These are phyloP conservation scores for Psittacula derbiana DNA, from an alignment of 2,797 vertebrate species.

Conservation along the genomic window DNA sequence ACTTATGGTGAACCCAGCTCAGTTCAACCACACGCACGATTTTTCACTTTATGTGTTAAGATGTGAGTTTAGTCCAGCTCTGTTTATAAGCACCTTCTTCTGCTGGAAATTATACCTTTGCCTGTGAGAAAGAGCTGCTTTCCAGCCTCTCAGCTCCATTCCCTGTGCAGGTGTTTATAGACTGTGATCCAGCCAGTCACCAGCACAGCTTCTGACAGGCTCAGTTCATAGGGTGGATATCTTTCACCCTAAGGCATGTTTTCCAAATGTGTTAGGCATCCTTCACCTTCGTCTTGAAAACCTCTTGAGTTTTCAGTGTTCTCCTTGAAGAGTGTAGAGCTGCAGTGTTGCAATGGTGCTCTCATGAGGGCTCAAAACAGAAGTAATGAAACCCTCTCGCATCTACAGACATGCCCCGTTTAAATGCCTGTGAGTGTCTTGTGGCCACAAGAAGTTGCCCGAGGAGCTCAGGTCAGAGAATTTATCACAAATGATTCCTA, in stretches of 20 bases:
- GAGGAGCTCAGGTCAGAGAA: background rate
- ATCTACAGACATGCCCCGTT: background rate
- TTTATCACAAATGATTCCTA: background rate
- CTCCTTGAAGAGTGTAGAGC: background rate
- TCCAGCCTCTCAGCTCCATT: background rate
- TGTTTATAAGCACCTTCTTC: background rate
- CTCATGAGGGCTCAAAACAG: background rate
- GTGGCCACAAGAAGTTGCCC: background rate
- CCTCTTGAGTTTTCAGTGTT: background rate
- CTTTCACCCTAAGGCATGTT: background rate
- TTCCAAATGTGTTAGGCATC: background rate
- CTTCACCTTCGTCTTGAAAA: background rate
- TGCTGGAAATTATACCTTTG: background rate
- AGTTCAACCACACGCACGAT: accelerated
- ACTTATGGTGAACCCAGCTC: background rate
- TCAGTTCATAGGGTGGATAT: accelerated
- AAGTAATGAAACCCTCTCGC: background rate
- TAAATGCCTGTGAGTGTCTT: background rate
- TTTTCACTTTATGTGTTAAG: background rate
- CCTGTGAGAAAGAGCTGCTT: background rate
- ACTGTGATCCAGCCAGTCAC: background rate
- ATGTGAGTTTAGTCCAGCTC: background rate
- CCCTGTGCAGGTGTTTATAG: background rate
- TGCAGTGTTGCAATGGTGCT: background rate
- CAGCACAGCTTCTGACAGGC: background rate